A percentile compares a stretch with the other conserved stretches of the same genome.
phyloP scores from a whole-genome alignment of 2,797 vertebrate species.

The Enteromius anoplus region DNA sequence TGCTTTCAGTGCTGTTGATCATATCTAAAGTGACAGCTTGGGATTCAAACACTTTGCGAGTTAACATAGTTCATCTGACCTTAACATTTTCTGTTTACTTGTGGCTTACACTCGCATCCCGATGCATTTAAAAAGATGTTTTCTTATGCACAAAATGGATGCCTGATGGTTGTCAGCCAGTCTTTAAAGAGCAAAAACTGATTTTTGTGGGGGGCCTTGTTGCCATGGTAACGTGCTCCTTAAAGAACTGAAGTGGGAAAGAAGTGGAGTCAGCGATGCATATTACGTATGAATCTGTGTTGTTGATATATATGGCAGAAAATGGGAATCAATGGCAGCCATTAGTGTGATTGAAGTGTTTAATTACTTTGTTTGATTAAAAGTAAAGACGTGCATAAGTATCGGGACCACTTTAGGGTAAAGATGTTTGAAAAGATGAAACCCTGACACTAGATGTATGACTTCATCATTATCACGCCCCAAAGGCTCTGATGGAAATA shows the following conservation, averaged over 20 bases:
- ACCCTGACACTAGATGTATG: constrained; percentile 31
- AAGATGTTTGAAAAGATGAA: constrained; percentile 28
- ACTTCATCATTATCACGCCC: not conserved
- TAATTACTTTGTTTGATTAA: constrained; percentile 38
- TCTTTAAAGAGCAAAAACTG: constrained; percentile 11
- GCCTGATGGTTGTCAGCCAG: constrained; percentile 32
- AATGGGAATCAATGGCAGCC: constrained; percentile 37
- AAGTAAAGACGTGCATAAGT: constrained; percentile 14
- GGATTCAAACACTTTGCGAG: not conserved
- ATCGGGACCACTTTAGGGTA: constrained; percentile 3
- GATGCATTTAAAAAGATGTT: not conserved
- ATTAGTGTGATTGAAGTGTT: constrained; percentile 38
- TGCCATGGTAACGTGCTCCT: constrained; percentile 53
- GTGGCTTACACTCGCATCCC: not conserved
- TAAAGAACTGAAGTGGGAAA: constrained; percentile 27
- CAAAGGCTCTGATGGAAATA: not conserved
- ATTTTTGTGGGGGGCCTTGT: constrained; percentile 45
- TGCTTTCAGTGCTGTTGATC: not conserved
- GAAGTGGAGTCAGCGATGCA: constrained; percentile 32
- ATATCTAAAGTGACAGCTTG: not conserved
- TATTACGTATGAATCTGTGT: constrained; percentile 4
- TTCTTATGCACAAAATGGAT: constrained; percentile 12
- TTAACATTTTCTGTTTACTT: not conserved
- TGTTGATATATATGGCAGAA: constrained; percentile 20
- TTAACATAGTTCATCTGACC: not conserved